A percentile compares a stretch with the other conserved stretches of the same genome.
phyloP scores from a whole-genome alignment of 1,140 invertebrate genomes.

The Lysiphlebus fabarum region DNA sequence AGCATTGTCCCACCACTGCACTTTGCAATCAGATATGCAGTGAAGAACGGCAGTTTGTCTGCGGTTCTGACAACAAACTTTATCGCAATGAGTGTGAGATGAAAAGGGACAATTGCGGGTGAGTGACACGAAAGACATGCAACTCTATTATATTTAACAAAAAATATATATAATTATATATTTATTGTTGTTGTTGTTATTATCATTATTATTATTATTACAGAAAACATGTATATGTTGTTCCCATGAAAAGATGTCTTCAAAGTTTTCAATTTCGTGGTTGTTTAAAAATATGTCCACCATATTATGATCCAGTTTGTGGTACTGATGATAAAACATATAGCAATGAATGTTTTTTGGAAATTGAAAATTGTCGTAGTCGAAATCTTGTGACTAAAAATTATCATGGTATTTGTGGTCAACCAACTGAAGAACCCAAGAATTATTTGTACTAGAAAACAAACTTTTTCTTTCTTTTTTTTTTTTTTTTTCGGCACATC shows the following conservation, averaged over 20 bases:
- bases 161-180: background rate
- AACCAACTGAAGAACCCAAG: constrained; percentile 66
- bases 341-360: constrained; percentile 87
- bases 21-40: constrained; percentile 74
- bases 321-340: constrained; percentile 86
- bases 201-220: constrained; percentile 26
- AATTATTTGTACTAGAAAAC: constrained; percentile 63
- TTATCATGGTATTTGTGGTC: constrained; percentile 68
- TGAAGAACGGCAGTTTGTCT: constrained; percentile 76
- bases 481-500: background rate
- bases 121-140: constrained; percentile 32
- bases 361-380: constrained; percentile 83
- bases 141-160: too few relatives aligned
- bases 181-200: background rate
- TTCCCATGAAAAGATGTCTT: constrained; percentile 79
- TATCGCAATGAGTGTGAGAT: constrained; percentile 92
- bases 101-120: constrained; percentile 88
- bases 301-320: constrained; percentile 84
- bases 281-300: constrained; percentile 80
- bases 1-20: constrained; percentile 79
- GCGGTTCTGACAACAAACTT: constrained; percentile 87
- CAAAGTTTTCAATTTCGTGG: constrained; percentile 79
- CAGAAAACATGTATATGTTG: constrained; percentile 83
- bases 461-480: constrained; percentile 9
- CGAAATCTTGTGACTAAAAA: constrained; percentile 64